These are phyloP conservation scores for Lymantria dispar DNA, from an alignment of 2,888 invertebrate species.

Conservation along the genomic window DNA sequence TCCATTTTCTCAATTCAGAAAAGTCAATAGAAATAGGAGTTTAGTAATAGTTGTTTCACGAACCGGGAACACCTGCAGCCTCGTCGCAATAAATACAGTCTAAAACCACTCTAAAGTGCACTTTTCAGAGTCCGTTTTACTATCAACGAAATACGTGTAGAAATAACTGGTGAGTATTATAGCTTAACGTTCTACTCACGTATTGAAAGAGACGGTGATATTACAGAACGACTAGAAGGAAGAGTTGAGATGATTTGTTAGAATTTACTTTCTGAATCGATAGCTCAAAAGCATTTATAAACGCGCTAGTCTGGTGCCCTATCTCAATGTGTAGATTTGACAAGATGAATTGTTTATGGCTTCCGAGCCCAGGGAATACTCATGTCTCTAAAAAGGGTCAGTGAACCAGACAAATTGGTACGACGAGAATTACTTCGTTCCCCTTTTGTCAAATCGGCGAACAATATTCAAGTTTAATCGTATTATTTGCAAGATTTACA, in stretches of 20 bases:
- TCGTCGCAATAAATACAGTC: conserved; percentile 37
- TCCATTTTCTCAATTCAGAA: conserved; percentile 34
- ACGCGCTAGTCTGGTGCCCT: conserved; percentile 39
- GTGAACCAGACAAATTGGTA: conserved; percentile 67
- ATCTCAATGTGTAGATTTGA: conserved; percentile 48
- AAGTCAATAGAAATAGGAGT: conserved; percentile 45
- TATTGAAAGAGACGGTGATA: conserved; percentile 52
- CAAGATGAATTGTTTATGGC: conserved; percentile 64
- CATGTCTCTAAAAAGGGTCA: conserved; percentile 55
- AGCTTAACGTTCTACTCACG: conserved; percentile 55
- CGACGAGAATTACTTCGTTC: conserved; percentile 46
- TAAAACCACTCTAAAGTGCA: conserved; percentile 55
- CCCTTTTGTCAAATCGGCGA: conserved; percentile 52
- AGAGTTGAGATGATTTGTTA: conserved; percentile 52
- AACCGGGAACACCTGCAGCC: conserved; percentile 51
- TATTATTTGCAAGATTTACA: conserved; percentile 60
- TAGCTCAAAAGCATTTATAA: conserved; percentile 52
- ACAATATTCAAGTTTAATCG: conserved; percentile 56
- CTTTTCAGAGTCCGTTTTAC: conserved; percentile 57
- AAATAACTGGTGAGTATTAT: conserved; percentile 49
- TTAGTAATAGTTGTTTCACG: conserved; percentile 48
- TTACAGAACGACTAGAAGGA: conserved; percentile 43
- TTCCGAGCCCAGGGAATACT: conserved; percentile 40
- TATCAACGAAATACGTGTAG: conserved; percentile 40
- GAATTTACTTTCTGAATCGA: conserved; percentile 53